Percentiles rank a stretch among this genome's conserved stretches.
These are phyloP conservation scores for Xestia sexstrigata DNA, from an alignment of 2,888 invertebrate species.

Conservation along the genomic window DNA sequence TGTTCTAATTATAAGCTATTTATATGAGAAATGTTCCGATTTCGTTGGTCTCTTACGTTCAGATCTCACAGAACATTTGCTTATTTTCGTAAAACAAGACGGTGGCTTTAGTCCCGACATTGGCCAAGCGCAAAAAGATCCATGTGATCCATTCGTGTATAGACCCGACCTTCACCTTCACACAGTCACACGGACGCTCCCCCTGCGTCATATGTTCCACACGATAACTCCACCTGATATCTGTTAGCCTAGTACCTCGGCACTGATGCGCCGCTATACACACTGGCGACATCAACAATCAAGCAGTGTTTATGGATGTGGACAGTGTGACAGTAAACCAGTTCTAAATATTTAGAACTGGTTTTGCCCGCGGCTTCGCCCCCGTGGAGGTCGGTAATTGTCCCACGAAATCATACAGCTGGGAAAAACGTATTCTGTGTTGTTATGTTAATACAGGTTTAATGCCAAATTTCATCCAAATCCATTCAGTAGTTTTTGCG, in stretches of 20 bases:
- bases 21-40: not conserved
- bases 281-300: not conserved
- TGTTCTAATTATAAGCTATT: not conserved
- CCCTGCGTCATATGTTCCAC: not conserved
- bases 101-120: not conserved
- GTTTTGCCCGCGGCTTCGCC: not conserved
- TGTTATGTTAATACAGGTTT: not conserved
- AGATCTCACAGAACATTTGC: not conserved
- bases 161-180: conserved; percentile 6
- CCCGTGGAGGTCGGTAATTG: not conserved
- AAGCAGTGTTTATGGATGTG: not conserved
- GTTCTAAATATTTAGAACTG: not conserved
- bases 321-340: not conserved
- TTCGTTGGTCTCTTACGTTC: not conserved
- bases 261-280: not conserved
- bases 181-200: not conserved
- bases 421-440: not conserved
- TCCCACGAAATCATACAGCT: not conserved
- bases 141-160: not conserved
- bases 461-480: not conserved
- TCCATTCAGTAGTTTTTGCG: not conserved
- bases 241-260: conserved; percentile 36
- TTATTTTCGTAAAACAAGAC: not conserved
- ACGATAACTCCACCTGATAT: not conserved
- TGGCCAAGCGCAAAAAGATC: not conserved